Conservation (phyloP, 2,113 vertebrate genomes). For the Paratilapia polleni region DNA sequence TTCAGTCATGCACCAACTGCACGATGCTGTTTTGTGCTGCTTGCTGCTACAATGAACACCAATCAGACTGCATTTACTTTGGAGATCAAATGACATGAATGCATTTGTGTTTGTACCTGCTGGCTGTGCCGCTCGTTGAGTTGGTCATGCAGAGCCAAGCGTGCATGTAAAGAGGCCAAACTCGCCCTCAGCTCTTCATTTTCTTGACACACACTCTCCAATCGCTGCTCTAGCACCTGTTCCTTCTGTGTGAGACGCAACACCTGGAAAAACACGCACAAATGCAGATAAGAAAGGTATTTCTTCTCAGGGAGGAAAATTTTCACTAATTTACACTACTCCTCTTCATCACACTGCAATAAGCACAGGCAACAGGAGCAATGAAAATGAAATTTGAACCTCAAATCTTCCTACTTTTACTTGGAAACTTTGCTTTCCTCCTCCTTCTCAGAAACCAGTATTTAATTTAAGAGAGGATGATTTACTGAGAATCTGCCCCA, state of each 20-base stretch:
- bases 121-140: slow-evolving; percentile 63
- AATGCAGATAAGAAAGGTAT: not conserved
- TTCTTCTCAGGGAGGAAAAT: not conserved
- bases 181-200: slow-evolving; percentile 69
- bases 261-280: slow-evolving; percentile 56
- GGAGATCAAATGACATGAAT: not conserved
- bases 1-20: slow-evolving; percentile 27
- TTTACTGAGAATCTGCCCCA: not conserved
- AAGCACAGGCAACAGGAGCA: not conserved
- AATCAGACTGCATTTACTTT: not conserved
- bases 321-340: not conserved
- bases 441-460: not conserved
- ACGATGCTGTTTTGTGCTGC: not conserved
- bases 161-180: slow-evolving; percentile 64
- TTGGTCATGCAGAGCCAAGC: slow-evolving; percentile 66
- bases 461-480: not conserved
- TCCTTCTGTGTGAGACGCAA: slow-evolving; percentile 74
- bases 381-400: not conserved
- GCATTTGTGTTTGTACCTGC: slow-evolving; percentile 59
- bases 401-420: not conserved
- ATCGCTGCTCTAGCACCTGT: slow-evolving; percentile 66
- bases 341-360: not conserved
- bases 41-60: not conserved
- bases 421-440: not conserved
- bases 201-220: slow-evolving; percentile 66